A percentile compares a stretch with the other conserved stretches of the same genome.
These are phyloP conservation scores for Takifugu rubripes DNA, from an alignment of 2,797 vertebrate species.

Conservation along the genomic window DNA sequence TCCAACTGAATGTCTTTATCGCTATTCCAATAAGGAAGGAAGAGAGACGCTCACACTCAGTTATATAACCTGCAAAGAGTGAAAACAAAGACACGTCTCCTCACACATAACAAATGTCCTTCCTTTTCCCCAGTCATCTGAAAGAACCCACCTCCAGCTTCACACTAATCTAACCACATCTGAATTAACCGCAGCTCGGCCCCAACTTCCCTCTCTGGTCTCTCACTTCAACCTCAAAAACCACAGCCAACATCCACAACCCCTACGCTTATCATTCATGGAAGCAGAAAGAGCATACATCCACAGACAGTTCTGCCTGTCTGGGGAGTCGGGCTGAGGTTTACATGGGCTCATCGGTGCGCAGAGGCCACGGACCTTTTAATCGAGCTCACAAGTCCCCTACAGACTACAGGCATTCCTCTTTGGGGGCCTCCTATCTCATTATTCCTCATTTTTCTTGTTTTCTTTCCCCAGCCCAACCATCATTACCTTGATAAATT, in stretches of 20 bases:
- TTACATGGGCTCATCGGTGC: constrained; percentile 31
- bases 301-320: constrained; percentile 24
- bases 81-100: constrained; percentile 29
- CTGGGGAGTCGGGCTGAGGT: constrained; percentile 24
- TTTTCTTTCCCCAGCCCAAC: constrained; percentile 67
- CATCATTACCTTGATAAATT: constrained; percentile 77
- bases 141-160: constrained; percentile 27
- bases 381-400: constrained; percentile 20
- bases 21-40: neutral
- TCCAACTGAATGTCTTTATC: no score
- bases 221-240: constrained; percentile 46
- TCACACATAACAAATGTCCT: constrained; percentile 29
- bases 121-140: constrained; percentile 35
- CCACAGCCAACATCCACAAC: constrained; percentile 54
- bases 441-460: constrained; percentile 60
- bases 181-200: constrained; percentile 48
- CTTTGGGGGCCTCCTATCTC: constrained; percentile 52
- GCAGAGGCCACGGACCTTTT: constrained; percentile 31
- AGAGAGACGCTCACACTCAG: constrained; percentile 2
- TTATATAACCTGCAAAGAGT: constrained; percentile 35
- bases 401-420: constrained; percentile 42
- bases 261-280: constrained; percentile 50
- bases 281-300: constrained; percentile 34
- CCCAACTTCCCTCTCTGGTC: constrained; percentile 38
- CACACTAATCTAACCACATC: constrained; percentile 28